These are phyloP conservation scores for Anastatus disparis DNA, from an alignment of 1,140 invertebrate genomes.

Conservation along the genomic window DNA sequence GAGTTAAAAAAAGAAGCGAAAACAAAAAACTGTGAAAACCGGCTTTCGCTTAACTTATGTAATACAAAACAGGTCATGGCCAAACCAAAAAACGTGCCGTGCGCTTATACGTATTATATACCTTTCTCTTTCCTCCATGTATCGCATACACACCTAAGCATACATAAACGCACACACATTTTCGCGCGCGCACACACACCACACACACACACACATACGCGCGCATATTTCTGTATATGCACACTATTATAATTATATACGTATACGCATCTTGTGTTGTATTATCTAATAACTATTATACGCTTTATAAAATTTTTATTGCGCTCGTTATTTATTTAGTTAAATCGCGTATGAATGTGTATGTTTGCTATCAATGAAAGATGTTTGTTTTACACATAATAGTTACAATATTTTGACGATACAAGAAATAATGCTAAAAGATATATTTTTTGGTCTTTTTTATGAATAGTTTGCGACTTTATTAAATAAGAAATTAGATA, in stretches of 20 bases:
- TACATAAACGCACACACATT: too few species aligned
- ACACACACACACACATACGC: background rate
- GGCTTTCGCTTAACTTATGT: conserved; percentile 45
- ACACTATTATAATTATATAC: background rate
- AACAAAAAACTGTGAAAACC: conserved; percentile 2
- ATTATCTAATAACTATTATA: conserved; percentile 1
- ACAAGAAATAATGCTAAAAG: too few species aligned
- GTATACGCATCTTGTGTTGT: too few species aligned
- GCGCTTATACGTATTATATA: conserved; percentile 17
- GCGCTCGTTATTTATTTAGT: too few species aligned
- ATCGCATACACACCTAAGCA: conserved; percentile 32
- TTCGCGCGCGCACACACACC: too few species aligned
- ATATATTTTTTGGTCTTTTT: too few species aligned
- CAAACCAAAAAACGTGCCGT: conserved; percentile 53
- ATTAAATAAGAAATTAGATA: too few species aligned
- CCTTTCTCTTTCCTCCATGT: conserved; percentile 32
- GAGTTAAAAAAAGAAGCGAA: conserved; percentile 2
- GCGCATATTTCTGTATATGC: background rate
- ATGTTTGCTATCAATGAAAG: too few species aligned
- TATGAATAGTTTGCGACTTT: too few species aligned
- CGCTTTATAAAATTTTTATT: conserved; percentile 12
- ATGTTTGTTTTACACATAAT: too few species aligned
- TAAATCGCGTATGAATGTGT: too few species aligned
- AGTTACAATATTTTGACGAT: too few species aligned
- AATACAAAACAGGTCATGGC: conserved; percentile 57